Evolutionary conservation across 2,113 vertebrate species (phyloP), one percentile per base, ranked within the genome.

Genomic region (Heterocephalus glaber): DNA sequence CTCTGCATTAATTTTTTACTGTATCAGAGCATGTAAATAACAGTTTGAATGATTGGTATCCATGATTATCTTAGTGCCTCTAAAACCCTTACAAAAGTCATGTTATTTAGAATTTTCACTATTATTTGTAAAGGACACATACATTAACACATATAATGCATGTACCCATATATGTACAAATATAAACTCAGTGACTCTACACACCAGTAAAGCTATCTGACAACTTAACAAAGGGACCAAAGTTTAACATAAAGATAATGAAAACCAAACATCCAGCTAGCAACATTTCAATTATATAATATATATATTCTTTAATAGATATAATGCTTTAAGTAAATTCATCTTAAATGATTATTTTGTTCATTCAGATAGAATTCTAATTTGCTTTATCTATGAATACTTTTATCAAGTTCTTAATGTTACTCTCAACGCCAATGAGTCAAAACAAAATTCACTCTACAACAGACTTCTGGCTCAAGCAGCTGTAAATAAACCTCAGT

Each of bases 371-470:
- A 90, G 72, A 88, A 93, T 88, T 95, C 65, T 54, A 68, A 95
- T 88, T 96, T 84, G 90, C 60, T 88, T 91, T 92, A 16, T 49
- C 35, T 77, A 86, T 63, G 44, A 87, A 60, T 49, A 84, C n/a
- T 72, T 94, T 7, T 3, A 47, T 54, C 60, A n/a, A 49, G 14
- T 84, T 91, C 68, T 96, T 89, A 54, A 88, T 74, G n/a, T 86
- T 92, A 68, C 4, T 90, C 17, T 41, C 26, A 22, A 81, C 44
- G 41, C 33, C 90, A 89, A 54, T 80, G 63, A 94, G 80, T 86
- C 87, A 95, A 96, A 97, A 47, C 38, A 54, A n/a, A n/a, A 66
- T 94, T 96, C 47, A n/a, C 89, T 88, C 68, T 95, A 60, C 17
- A 60, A 49, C 72, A 87, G 56, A 94, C 35, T 88, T 86, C 74